Evolutionary conservation across 2,797 vertebrate species (phyloP).

Genomic region (Podargus strigoides): DNA sequence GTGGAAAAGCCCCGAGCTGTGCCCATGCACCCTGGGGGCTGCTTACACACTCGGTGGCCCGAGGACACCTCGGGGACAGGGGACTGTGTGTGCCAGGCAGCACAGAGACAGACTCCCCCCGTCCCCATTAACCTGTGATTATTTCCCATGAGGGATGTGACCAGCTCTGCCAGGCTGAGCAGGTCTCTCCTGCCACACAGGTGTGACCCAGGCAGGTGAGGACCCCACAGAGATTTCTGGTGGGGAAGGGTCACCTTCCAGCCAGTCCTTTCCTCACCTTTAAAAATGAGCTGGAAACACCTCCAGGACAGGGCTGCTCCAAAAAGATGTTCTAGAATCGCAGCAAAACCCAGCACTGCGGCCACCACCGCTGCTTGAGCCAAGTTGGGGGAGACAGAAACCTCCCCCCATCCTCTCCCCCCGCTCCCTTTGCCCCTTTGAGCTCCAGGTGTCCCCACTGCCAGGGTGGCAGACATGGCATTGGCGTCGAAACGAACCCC

Average conservation of each 20-base stretch:
- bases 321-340: neutral
- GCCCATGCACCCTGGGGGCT: neutral
- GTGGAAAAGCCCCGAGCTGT: neutral
- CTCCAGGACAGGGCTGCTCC: neutral
- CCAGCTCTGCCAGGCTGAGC: neutral
- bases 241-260: neutral
- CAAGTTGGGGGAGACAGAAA: neutral
- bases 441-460: neutral
- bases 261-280: neutral
- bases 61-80: neutral
- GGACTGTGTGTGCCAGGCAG: neutral
- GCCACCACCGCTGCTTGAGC: neutral
- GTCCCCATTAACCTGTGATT: neutral
- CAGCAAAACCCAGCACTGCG: neutral
- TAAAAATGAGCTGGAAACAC: neutral
- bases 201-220: neutral
- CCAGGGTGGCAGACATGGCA: neutral
- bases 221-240: neutral
- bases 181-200: neutral
- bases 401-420: neutral
- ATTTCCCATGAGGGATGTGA: neutral
- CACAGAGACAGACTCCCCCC: neutral
- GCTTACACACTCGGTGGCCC: neutral
- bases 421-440: neutral
- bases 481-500: neutral